These are phyloP conservation scores for Graptemys geographica DNA, from an alignment of 2,797 vertebrate genomes.

Conservation along the genomic window DNA sequence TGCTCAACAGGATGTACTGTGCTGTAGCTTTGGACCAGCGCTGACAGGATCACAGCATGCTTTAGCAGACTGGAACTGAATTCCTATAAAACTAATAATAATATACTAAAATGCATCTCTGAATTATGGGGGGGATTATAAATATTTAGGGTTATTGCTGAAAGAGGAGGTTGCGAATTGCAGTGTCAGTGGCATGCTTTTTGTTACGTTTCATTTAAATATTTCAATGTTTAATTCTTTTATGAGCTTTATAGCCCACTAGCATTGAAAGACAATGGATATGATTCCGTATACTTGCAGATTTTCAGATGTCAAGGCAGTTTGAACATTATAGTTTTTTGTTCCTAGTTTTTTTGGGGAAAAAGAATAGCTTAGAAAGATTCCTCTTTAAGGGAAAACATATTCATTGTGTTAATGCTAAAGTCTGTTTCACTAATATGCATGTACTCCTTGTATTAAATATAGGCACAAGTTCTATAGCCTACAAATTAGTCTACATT, in stretches of 20 bases:
- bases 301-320: background rate
- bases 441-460: fast-evolving
- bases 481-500: background rate
- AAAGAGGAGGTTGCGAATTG: background rate
- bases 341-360: background rate
- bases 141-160: background rate
- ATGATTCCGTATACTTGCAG: background rate
- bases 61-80: background rate
- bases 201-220: background rate
- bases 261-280: background rate
- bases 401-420: too few relatives aligned
- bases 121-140: background rate
- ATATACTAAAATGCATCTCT: background rate
- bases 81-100: background rate
- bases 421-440: background rate
- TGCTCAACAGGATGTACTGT: background rate
- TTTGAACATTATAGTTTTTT: background rate
- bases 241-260: background rate
- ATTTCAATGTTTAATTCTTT: fast-evolving
- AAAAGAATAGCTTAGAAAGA: constrained; percentile 1
- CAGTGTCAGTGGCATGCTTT: background rate
- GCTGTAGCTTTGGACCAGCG: fast-evolving
- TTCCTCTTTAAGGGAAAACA: background rate
- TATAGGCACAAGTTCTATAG: background rate
- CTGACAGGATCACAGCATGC: background rate